Base-by-base conservation (phyloP, 2,797 vertebrate genomes). In the Neoniphon sammara region DNA sequence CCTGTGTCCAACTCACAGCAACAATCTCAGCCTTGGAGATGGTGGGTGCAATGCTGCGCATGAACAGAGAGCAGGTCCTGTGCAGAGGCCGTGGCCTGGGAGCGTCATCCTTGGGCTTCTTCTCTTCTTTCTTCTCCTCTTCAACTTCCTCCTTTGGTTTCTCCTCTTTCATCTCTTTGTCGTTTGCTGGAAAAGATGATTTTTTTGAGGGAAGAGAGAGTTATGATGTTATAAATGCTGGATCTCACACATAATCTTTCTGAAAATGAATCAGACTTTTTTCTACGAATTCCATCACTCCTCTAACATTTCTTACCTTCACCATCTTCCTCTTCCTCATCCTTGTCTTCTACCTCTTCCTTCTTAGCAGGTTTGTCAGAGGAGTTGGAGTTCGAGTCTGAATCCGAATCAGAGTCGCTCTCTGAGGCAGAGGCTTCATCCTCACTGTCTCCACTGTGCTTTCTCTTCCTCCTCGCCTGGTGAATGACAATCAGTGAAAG, bases 1-100 rank as follows among this genome's bases (percentile, higher is more conserved):
- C 14, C 2, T 18, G 14, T 53, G 9, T 30, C 23, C 10, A 57
- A 93, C 96, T 96, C 82, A 98, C 97, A 81, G 96, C 94, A 5
- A 97, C 92, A 12, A 98, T 97, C 89, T 98, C 97, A 0, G 95
- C 95, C 85, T 96, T 96, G 34, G 96, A 96, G 71, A 98, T 98
- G 70, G 95, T 93, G 17, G 97, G 97, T 1, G 97, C 96, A 0
- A 98, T 97, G 87, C 95, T 97, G 69, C 96, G 94, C 95, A 98
- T 96, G 82, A 97, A 98, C 58, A 97, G 93, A 2, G 96, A 97
- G 82, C 95, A 97, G 7, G 97, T 98, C 85, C 94, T 95, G 88
- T 98, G 96, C 27, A 98, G 92, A 0, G 97, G 95, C 2, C 96
- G 94, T 0, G 97, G 97, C 66, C 95, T 94, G 15, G 93, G 94